phyloP scores from a whole-genome alignment of 2,113 vertebrate species.

The Uropsilus gracilis region DNA sequence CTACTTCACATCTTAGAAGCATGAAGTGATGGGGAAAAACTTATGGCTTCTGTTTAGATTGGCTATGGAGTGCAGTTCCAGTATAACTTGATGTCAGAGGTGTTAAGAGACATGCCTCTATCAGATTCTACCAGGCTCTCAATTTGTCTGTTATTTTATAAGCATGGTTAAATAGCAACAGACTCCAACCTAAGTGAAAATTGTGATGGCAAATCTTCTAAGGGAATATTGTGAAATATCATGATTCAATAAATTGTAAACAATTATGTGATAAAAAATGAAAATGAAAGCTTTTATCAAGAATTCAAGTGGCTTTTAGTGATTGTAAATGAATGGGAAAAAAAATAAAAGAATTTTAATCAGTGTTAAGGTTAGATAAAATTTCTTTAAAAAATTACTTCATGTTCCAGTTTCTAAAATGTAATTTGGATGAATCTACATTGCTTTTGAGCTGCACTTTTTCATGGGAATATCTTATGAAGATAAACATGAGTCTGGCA shows the following conservation, averaged over 20 bases:
- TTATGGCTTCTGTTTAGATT: not conserved
- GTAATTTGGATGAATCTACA: constrained; percentile 21
- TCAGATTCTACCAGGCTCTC: not conserved
- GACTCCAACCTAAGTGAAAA: too few species aligned
- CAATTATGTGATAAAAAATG: not conserved
- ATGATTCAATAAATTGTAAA: not conserved
- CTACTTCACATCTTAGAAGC: not conserved
- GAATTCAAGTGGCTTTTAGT: not conserved
- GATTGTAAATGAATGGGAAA: not conserved
- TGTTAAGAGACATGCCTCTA: not conserved
- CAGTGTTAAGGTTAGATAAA: not conserved
- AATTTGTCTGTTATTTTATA: not conserved
- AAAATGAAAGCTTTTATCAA: constrained; percentile 51
- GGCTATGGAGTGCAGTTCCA: not conserved
- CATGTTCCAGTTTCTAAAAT: constrained; percentile 30
- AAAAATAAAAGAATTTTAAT: not conserved
- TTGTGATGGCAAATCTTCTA: not conserved
- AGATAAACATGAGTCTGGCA: not conserved
- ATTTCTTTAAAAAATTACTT: not conserved
- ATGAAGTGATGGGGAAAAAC: not conserved
- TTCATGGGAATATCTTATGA: not conserved
- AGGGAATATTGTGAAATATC: constrained; percentile 36
- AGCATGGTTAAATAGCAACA: not conserved
- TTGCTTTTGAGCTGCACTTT: not conserved
- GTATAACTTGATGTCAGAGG: not conserved